These are phyloP conservation scores for Barbus barbus DNA, from an alignment of 2,113 vertebrate species.

Conservation along the genomic window DNA sequence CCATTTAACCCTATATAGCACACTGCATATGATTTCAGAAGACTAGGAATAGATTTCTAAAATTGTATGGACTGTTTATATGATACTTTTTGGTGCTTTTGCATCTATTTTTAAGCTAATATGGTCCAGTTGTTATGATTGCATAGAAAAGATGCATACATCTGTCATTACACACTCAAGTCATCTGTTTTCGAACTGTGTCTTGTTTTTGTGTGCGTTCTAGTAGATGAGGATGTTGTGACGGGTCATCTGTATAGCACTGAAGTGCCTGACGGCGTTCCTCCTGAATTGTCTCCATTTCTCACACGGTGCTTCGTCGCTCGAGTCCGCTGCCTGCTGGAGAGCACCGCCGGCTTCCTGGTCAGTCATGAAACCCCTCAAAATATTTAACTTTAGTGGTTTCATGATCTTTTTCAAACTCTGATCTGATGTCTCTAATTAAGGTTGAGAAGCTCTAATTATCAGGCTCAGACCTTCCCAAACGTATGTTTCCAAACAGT, in stretches of 20 bases:
- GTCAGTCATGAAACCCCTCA: conserved; percentile 68
- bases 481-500: background rate
- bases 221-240: conserved; percentile 75
- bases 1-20: background rate
- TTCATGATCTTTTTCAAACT: background rate
- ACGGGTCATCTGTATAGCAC: conserved; percentile 75
- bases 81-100: background rate
- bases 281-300: conserved; percentile 78
- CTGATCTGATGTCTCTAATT: background rate
- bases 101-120: background rate
- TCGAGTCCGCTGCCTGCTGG: conserved; percentile 84
- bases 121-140: background rate
- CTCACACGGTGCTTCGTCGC: conserved; percentile 83
- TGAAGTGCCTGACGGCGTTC: conserved; percentile 68
- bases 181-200: background rate
- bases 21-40: background rate
- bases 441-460: background rate
- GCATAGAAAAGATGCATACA: no score
- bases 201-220: conserved; percentile 7
- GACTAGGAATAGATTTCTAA: background rate
- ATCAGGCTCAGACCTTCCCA: background rate
- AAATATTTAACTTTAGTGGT: background rate
- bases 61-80: background rate
- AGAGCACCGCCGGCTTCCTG: conserved; percentile 87
- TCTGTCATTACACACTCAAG: background rate